Evolutionary conservation across 2,888 invertebrate genomes (phyloP).

Genomic region (Epistrophe grossulariae): DNA sequence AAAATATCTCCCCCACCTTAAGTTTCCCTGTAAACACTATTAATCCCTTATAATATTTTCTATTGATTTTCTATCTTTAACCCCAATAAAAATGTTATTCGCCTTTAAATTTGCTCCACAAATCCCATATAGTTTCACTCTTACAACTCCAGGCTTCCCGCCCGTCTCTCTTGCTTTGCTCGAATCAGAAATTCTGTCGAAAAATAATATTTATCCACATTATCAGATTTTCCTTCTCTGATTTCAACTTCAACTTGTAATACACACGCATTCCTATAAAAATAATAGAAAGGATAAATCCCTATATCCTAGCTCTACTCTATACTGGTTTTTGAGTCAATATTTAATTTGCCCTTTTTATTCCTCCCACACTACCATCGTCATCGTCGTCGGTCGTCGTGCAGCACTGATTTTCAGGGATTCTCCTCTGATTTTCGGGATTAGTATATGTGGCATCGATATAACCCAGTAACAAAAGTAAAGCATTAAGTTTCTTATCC

Average conservation of each 20-base stretch:
- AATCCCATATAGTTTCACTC: slow-evolving; percentile 6
- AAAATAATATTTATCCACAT: slow-evolving; percentile 65
- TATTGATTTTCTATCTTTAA: background rate
- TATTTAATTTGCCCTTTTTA: slow-evolving; percentile 63
- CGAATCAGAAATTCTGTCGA: slow-evolving; percentile 41
- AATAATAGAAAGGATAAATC: slow-evolving; percentile 26
- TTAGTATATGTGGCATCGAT: slow-evolving; percentile 64
- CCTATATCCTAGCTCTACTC: slow-evolving; percentile 9
- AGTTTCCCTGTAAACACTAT: background rate
- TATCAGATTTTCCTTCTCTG: slow-evolving; percentile 47
- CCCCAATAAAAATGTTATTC: background rate
- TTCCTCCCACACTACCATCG: background rate
- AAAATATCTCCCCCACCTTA: background rate
- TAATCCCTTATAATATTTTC: background rate
- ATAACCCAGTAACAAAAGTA: slow-evolving; percentile 69
- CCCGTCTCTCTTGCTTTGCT: background rate
- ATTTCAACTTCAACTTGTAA: background rate
- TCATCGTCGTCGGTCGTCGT: background rate
- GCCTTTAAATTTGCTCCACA: slow-evolving; percentile 19
- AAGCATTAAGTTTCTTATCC: slow-evolving; percentile 53
- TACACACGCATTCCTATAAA: background rate
- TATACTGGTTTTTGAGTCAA: slow-evolving; percentile 66
- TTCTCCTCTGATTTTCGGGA: slow-evolving; percentile 50
- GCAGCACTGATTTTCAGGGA: slow-evolving; percentile 32
- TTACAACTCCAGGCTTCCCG: background rate